Conservation (phyloP, 92 coral and sea anemone species). For the Umimayanthus kanabou region DNA sequence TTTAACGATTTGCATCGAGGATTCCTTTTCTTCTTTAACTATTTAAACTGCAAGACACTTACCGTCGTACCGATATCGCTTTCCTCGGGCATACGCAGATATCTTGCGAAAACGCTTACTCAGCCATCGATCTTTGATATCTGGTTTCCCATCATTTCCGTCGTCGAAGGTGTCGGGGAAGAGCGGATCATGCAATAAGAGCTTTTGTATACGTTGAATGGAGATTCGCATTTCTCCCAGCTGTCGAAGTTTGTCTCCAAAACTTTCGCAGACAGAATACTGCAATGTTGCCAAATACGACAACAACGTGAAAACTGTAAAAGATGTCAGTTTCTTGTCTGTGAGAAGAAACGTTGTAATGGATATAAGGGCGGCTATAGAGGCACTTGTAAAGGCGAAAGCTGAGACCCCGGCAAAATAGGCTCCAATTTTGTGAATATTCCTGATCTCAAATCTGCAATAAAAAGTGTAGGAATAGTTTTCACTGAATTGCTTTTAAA, state of each 20-base stretch:
- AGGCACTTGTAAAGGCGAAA: neutral
- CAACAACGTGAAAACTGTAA: neutral
- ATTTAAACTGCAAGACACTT: neutral
- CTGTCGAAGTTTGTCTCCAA: neutral
- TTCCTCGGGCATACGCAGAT: neutral
- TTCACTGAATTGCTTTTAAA: no score
- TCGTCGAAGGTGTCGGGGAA: neutral
- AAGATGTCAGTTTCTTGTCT: neutral
- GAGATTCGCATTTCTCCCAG: conserved; percentile 9
- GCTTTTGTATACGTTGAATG: neutral
- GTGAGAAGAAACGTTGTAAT: neutral
- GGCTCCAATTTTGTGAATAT: neutral
- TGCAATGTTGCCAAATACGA: neutral
- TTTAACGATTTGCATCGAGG: no score
- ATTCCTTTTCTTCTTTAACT: no score
- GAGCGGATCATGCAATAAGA: neutral
- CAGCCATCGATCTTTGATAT: neutral
- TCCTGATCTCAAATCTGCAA: neutral
- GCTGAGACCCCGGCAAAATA: neutral
- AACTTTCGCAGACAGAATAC: neutral
- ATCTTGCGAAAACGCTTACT: neutral
- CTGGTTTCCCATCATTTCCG: neutral
- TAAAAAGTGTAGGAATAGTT: neutral
- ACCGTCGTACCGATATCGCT: neutral
- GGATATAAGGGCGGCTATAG: neutral